Evolutionary conservation across 2,888 invertebrate species (phyloP).

Genomic region (Nipponacmea schrenckii): DNA sequence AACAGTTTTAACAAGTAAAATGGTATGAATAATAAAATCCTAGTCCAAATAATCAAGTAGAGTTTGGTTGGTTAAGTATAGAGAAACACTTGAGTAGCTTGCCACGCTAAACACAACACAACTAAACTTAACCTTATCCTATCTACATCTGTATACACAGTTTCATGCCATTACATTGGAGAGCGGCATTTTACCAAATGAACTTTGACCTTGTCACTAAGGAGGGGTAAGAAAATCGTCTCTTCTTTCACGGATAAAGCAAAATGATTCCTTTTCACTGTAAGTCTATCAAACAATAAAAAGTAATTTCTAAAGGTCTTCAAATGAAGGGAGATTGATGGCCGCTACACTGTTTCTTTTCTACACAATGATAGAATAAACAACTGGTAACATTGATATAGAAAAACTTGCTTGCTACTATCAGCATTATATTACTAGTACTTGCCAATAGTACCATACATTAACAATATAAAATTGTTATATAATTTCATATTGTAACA

Average conservation of each 20-base stretch:
- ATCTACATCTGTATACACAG: slow-evolving; percentile 4
- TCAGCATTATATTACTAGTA: too few species aligned
- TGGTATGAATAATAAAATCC: not conserved
- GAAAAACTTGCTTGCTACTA: too few species aligned
- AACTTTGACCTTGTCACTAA: slow-evolving; percentile 6
- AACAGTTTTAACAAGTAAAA: slow-evolving; percentile 8
- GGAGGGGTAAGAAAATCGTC: slow-evolving; percentile 7
- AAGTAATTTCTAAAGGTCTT: not conserved
- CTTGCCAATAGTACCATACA: too few species aligned
- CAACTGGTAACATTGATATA: too few species aligned
- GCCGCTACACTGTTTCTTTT: too few species aligned
- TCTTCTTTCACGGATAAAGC: not conserved
- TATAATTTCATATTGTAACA: too few species aligned
- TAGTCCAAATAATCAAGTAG: not conserved
- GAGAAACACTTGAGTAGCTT: not conserved
- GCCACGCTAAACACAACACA: not conserved
- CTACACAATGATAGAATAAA: too few species aligned
- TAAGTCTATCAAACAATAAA: not conserved
- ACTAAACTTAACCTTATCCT: slow-evolving; percentile 2
- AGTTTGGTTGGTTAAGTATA: slow-evolving; percentile 4
- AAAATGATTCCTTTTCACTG: not conserved
- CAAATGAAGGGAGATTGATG: not conserved
- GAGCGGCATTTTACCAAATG: not conserved
- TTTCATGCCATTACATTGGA: slow-evolving; percentile 2
- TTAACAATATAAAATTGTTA: too few species aligned